Evolutionary conservation across 23 tunicate genomes (phyloP), one percentile per base, ranked within the genome.

Genomic region (Corella eumyota): DNA sequence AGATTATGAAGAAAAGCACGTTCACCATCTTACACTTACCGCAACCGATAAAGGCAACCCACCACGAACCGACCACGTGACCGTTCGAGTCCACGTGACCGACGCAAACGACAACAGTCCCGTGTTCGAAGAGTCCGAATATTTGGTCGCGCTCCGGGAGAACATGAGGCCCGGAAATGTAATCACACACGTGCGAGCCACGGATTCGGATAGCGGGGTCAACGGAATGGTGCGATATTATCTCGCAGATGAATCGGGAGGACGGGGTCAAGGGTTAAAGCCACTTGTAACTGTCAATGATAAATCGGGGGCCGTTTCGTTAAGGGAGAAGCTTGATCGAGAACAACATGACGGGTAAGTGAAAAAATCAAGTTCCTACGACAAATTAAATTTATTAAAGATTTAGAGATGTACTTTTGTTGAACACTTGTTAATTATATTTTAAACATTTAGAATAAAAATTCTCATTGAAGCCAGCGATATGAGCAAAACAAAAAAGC

Each of bases 91-190:
- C 28, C 53, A 52, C 21, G 71, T 85, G 3, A 46, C 65, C 25
- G 95, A 85, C 59, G 79, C 74, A 40, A 85, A 85, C 62, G 95
- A 85, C 65, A 76, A 85, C 58, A 27, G 30, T 22, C 95, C 95
- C 2, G 51, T 71, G 1, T 85, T 85, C 69, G 68, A 25, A 9
- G 6, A 19, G 6, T 51, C 57, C 22, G 45, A 66, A 3, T 75
- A 63, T 62, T 60, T 75, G 2, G 30, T 46, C 11, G 50, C 55
- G 26, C 53, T 58, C 17, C 26, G 24, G 30, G 82, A 75, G 48
- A 66, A 75, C 53, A 50, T 52, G 23, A 34, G 21, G 13, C 82
- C 82, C 2, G 82, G 82, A 2, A 25, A 68, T 1, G 50, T 30
- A 3, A 57, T 75, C 1, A 32, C 25, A 20, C 26, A n/a, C 5